A percentile compares a stretch with the other conserved stretches of the same genome.
Conservation (phyloP, 2,797 vertebrate genomes). For the Artibeus lituratus region DNA sequence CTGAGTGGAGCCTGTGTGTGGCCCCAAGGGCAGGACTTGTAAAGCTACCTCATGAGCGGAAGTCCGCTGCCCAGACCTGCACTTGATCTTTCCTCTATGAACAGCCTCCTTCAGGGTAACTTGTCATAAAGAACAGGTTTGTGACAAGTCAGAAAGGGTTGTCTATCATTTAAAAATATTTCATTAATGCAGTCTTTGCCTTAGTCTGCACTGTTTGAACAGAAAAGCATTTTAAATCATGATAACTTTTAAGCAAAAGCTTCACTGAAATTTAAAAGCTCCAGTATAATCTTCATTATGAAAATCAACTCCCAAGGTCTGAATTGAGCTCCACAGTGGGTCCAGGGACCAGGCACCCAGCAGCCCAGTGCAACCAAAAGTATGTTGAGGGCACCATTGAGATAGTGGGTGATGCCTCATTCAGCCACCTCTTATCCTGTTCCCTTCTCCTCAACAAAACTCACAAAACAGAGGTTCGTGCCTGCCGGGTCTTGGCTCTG, state of each 20-base stretch:
- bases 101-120: neutral
- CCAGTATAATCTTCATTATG: neutral
- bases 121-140: neutral
- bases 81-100: neutral
- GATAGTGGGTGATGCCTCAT: fast-evolving
- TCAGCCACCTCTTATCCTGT: neutral
- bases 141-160: neutral
- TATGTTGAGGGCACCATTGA: neutral
- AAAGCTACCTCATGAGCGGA: neutral
- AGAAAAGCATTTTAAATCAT: conserved; percentile 1
- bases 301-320: neutral
- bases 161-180: neutral
- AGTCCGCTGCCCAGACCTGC: neutral
- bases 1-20: neutral
- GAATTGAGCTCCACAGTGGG: conserved; percentile 34
- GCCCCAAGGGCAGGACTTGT: neutral
- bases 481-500: neutral
- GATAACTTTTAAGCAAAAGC: neutral
- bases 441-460: neutral
- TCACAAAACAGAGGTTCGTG: neutral
- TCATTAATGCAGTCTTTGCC: neutral
- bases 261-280: conserved; percentile 23
- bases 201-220: conserved; percentile 17
- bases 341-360: conserved; percentile 6
- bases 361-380: neutral